Evolutionary conservation across 64 coral and sea anemone species (phyloP).

Genomic region (Hydrozoanthus tunicans): DNA sequence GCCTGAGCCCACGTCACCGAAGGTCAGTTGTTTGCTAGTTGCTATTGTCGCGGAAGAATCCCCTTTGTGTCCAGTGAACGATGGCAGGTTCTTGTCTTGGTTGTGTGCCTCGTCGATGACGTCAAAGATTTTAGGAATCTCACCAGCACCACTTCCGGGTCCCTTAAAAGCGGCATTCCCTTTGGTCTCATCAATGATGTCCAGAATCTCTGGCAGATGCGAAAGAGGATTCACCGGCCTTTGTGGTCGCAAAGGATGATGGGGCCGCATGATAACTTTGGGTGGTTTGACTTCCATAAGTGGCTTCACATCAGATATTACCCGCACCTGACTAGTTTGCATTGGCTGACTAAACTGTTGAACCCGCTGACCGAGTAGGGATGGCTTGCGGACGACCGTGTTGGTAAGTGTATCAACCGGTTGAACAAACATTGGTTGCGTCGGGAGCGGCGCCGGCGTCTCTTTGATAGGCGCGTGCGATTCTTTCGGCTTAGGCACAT

Average conservation of each 20-base stretch:
- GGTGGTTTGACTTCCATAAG: background rate
- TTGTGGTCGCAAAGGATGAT: conserved; percentile 16
- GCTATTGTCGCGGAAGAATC: conserved; percentile 88
- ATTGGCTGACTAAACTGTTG: conserved; percentile 40
- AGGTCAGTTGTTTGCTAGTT: conserved; percentile 98
- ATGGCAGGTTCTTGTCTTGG: conserved; percentile 6
- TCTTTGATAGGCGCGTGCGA: conserved; percentile 28
- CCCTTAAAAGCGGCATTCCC: conserved; percentile 37
- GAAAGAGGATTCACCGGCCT: conserved; percentile 9
- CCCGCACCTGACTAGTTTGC: conserved; percentile 30
- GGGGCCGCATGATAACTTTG: conserved; percentile 23
- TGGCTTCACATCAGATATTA: conserved; percentile 39
- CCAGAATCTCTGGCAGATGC: conserved; percentile 83
- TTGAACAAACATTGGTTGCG: conserved; percentile 44
- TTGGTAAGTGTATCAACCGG: conserved; percentile 27
- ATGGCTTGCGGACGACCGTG: conserved; percentile 29
- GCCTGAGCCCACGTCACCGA: conserved; percentile 93
- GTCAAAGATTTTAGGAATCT: conserved; percentile 93
- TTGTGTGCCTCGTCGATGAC: conserved; percentile 88
- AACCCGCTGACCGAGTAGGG: conserved; percentile 36
- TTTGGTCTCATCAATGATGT: conserved; percentile 91
- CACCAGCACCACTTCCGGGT: conserved; percentile 56
- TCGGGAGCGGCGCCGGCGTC: background rate
- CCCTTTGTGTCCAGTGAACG: conserved; percentile 32
- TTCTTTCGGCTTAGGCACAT: conserved; percentile 19